Conservation (phyloP, 2,113 vertebrate genomes). For the Epinephelus cyanopodus region DNA sequence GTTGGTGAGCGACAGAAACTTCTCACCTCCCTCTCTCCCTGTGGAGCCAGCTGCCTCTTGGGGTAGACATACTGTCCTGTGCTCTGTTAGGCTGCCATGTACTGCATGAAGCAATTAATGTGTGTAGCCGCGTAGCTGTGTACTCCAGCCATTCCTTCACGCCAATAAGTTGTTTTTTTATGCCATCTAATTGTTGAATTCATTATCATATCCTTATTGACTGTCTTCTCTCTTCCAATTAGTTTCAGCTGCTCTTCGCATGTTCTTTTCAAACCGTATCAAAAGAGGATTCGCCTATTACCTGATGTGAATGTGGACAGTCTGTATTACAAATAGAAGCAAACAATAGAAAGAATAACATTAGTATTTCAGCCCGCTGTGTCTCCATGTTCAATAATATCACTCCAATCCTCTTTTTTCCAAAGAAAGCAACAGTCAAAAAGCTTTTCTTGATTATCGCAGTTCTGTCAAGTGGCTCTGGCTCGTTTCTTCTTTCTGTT, state of each 20-base stretch:
- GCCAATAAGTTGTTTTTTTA: neutral
- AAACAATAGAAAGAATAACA: neutral
- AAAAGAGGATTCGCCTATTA: neutral
- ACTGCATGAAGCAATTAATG: neutral
- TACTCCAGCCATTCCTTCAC: neutral
- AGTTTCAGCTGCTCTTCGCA: neutral
- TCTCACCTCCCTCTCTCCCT: slow-evolving; percentile 62
- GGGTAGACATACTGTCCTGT: slow-evolving; percentile 22
- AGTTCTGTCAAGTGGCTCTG: neutral
- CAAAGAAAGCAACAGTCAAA: neutral
- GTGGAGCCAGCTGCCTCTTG: slow-evolving; percentile 44
- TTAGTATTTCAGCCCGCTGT: neutral
- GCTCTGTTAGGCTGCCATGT: slow-evolving; percentile 5
- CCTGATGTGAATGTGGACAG: neutral
- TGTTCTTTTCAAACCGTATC: neutral
- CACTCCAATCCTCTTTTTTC: neutral
- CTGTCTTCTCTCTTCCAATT: neutral
- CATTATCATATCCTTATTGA: neutral
- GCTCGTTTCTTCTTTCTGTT: slow-evolving; percentile 1
- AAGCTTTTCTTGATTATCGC: neutral
- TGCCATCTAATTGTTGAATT: neutral
- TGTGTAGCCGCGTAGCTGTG: no score
- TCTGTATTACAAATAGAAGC: neutral
- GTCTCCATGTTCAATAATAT: neutral
- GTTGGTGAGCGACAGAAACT: slow-evolving; percentile 44